Evolutionary conservation across 1,140 invertebrate genomes (phyloP).

Genomic region (Heliconius melpomene): DNA sequence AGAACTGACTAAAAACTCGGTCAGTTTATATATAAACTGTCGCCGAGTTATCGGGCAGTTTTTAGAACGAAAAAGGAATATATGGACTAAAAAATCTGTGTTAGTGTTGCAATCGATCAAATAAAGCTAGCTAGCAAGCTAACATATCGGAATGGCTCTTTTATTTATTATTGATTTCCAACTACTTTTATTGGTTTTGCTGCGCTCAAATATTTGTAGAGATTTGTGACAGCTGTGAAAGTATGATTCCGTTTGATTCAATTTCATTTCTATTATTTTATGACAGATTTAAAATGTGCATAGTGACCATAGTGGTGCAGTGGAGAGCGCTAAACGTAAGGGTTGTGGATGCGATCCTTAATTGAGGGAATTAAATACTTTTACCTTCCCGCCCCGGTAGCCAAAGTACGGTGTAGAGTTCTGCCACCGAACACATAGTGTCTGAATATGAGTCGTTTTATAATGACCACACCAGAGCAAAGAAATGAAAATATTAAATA

Average conservation of each 20-base stretch:
- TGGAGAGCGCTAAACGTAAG: no score
- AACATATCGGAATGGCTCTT: constrained; percentile 51
- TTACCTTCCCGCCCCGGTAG: no score
- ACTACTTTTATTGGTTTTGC: constrained; percentile 60
- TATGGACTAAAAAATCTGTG: constrained; percentile 59
- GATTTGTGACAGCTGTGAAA: constrained; percentile 52
- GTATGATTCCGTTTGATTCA: constrained; percentile 27
- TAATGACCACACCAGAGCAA: no score
- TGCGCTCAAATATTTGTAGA: constrained; percentile 59
- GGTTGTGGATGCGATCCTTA: no score
- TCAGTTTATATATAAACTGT: constrained; percentile 15
- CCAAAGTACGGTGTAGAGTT: no score
- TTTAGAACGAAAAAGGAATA: constrained; percentile 51
- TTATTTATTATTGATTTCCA: constrained; percentile 70
- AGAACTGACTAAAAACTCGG: background rate
- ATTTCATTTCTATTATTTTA: constrained; percentile 8
- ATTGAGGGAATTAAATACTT: no score
- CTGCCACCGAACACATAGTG: no score
- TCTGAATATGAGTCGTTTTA: no score
- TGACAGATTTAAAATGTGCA: background rate
- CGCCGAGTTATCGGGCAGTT: background rate
- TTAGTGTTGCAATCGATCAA: constrained; percentile 74
- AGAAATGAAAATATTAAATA: no score
- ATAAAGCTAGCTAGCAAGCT: constrained; percentile 56
- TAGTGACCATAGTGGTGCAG: no score